Conservation (phyloP, 2,113 vertebrate species). For the Pituophis catenifer region DNA sequence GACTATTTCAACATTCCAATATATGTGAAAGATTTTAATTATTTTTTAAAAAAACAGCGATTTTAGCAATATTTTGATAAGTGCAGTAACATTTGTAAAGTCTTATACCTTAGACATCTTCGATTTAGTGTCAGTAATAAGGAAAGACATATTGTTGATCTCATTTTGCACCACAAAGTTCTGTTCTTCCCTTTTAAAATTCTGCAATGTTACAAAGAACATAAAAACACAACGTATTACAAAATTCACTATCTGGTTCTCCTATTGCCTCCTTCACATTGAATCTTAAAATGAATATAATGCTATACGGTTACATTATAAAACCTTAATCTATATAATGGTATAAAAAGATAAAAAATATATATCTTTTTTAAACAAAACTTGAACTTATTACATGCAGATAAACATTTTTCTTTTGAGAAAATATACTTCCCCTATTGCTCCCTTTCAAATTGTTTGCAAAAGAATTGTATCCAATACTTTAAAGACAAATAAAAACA, state of each 20-base stretch:
- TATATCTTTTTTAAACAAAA: not conserved
- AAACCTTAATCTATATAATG: not conserved
- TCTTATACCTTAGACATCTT: constrained; percentile 93
- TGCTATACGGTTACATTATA: not conserved
- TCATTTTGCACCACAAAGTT: constrained; percentile 98
- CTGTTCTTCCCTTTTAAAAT: constrained; percentile 97
- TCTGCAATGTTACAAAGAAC: constrained; percentile 70
- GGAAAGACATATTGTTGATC: constrained; percentile 99
- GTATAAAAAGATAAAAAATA: not conserved
- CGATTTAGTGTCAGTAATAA: constrained; percentile 93
- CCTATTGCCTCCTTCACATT: not conserved
- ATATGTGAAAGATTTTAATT: not conserved
- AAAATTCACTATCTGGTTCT: not conserved
- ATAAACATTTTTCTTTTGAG: not conserved
- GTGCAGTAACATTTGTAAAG: not conserved
- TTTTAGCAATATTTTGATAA: not conserved
- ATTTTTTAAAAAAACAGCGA: not conserved
- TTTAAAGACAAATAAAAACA: not conserved
- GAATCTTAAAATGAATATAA: not conserved
- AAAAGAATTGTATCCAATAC: not conserved
- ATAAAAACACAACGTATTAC: not conserved
- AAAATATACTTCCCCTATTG: not conserved
- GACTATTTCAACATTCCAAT: not conserved
- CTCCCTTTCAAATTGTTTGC: not conserved
- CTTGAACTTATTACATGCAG: not conserved